Evolutionary conservation across 2,797 vertebrate genomes (phyloP).

Genomic region (Malacoctenus gilli): DNA sequence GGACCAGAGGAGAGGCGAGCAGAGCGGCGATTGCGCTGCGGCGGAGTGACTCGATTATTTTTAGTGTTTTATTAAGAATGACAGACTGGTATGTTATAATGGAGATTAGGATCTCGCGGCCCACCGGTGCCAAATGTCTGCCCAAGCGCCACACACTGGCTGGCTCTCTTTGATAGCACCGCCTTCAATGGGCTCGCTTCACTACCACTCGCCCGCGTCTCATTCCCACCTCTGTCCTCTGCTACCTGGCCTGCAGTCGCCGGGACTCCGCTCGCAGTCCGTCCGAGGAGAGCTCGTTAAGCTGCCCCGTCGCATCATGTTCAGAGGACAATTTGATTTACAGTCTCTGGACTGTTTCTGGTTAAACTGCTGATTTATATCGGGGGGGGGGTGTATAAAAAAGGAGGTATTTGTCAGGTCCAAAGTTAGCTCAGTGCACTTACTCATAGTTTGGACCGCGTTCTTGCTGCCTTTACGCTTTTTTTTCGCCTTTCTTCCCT

Average conservation of each 20-base stretch:
- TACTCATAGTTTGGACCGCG: conserved; percentile 69
- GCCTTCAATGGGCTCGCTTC: conserved; percentile 17
- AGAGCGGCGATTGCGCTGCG: conserved; percentile 12
- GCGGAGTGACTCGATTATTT: conserved; percentile 37
- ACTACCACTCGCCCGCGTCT: conserved; percentile 12
- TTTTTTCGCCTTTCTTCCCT: conserved; percentile 32
- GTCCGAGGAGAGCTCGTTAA: conserved; percentile 41
- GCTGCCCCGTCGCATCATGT: conserved; percentile 38
- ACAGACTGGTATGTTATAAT: conserved; percentile 50
- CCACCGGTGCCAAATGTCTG: conserved; percentile 46
- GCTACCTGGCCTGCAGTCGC: conserved; percentile 26
- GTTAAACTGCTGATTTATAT: conserved; percentile 66
- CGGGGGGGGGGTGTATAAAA: conserved; percentile 65
- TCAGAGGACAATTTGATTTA: conserved; percentile 49
- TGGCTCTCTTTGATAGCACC: conserved; percentile 29
- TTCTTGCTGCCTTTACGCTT: conserved; percentile 33
- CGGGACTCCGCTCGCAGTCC: conserved; percentile 26
- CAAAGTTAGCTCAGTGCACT: conserved; percentile 70
- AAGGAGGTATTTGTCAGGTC: conserved; percentile 51
- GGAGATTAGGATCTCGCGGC: conserved; percentile 58
- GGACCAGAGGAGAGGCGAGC: conserved; percentile 12
- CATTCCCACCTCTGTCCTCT: conserved; percentile 33
- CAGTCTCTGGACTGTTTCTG: conserved; percentile 45
- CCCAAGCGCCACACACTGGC: conserved; percentile 39
- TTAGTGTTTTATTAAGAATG: conserved; percentile 48